Conservation (phyloP, 2,888 invertebrate species). For the Ennomos erosarius region DNA sequence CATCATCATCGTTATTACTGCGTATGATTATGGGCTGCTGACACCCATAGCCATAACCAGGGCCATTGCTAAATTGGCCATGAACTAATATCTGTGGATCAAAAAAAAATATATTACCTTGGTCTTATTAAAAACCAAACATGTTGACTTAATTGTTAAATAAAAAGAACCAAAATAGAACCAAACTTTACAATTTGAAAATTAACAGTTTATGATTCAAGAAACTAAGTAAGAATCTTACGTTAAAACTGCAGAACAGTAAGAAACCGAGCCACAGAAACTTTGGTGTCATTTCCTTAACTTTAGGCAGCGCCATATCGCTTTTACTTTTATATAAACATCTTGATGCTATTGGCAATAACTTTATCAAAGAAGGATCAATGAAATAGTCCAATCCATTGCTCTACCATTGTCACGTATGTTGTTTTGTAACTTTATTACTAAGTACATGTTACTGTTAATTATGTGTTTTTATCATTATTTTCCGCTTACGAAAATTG, state of each 20-base stretch:
- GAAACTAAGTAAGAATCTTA: constrained; percentile 44
- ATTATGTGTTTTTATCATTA: constrained; percentile 3
- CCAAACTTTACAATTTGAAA: too few species aligned
- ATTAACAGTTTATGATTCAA: too few species aligned
- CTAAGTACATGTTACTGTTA: constrained; percentile 14
- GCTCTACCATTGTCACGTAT: constrained; percentile 44
- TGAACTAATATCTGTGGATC: constrained; percentile 50
- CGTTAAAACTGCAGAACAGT: constrained; percentile 53
- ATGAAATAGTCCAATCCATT: constrained; percentile 21
- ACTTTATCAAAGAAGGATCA: constrained; percentile 44
- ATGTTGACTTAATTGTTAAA: neutral
- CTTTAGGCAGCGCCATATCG: constrained; percentile 38
- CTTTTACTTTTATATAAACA: constrained; percentile 49
- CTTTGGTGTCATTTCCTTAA: constrained; percentile 53
- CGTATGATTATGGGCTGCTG: constrained; percentile 57
- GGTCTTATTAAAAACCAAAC: too few species aligned
- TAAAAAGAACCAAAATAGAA: constrained; percentile 1
- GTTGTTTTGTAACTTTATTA: constrained; percentile 36
- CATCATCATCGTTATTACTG: constrained; percentile 52
- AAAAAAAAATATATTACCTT: constrained; percentile 22
- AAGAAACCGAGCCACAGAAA: constrained; percentile 54
- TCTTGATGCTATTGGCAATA: constrained; percentile 44
- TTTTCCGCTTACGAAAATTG: neutral
- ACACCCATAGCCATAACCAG: constrained; percentile 43
- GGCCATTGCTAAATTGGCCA: constrained; percentile 51